Evolutionary conservation across 2,113 vertebrate genomes (phyloP), one percentile per base, ranked within the genome.

Genomic region (Merops nubicus): DNA sequence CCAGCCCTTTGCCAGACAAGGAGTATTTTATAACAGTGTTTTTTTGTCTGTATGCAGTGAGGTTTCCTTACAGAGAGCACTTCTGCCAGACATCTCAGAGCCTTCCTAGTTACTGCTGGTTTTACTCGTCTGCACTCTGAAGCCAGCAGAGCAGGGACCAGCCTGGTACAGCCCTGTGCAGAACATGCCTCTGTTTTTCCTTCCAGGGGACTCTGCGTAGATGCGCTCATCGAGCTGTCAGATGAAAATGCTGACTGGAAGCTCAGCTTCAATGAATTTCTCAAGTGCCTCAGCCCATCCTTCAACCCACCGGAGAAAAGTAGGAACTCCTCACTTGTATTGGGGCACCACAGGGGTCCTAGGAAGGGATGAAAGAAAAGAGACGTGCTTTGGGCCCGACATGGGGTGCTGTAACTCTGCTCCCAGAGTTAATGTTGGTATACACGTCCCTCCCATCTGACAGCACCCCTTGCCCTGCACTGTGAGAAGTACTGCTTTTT

Each of bases 161-260:
- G 60, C 73, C 73, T 62, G 15, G 45, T 84, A 62, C 23, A 93
- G 45, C 73, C 29, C 23, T 26, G 53, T 79, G 73, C 60, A 51
- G 28, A 89, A 60, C 47, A 8, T 64, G 56, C 43, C 63, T 75
- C 43, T 95, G 65, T 95, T 56, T 94, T 97, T 96, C 34, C n/a
- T 97, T 97, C 48, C 97, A 99, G 99, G 98, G 99, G 99, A 94
- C 99, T 99, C 93, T 99, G 99, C 59, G 98, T 99, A 2, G 99
- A 99, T 81, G 99, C 99, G 63, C 99, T 99, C 93, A 99, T 99
- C n/a, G 99, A 99, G 95, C 98, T 99, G 59, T 99, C 99, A 23
- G 99, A 99, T 97, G 99, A 99, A 97, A 99, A 99, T 43, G 99
- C 99, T 11, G 99, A 99, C 97, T 99, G 99, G 99, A 99, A 99